A percentile compares a stretch with the other conserved stretches of the same genome.
phyloP scores from a whole-genome alignment of 2,113 vertebrate genomes.

The Pachypanchax playfairii region DNA sequence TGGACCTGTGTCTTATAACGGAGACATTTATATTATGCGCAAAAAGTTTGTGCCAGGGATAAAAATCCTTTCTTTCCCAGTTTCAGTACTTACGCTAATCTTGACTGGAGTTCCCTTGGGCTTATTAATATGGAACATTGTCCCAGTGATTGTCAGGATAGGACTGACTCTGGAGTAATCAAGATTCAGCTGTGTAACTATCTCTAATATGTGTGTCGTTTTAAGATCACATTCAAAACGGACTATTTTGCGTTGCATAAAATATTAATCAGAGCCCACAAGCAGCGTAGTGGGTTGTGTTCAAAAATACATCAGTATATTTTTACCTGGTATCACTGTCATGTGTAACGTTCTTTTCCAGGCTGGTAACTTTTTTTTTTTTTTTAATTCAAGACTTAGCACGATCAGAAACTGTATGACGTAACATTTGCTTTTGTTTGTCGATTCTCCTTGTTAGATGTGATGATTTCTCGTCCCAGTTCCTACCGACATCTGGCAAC shows the following conservation, averaged over 20 bases:
- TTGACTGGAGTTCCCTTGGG: neutral
- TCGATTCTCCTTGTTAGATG: neutral
- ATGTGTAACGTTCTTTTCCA: neutral
- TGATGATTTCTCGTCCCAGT: too few relatives aligned
- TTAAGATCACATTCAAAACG: neutral
- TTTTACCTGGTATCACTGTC: neutral
- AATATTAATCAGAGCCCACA: neutral
- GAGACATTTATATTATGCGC: neutral
- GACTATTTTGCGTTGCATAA: neutral
- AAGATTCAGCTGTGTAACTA: too few relatives aligned
- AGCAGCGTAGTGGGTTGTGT: neutral
- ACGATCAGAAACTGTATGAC: neutral
- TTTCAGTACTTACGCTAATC: neutral
- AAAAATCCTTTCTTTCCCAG: too few relatives aligned
- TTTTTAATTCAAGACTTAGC: neutral
- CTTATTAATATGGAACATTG: neutral
- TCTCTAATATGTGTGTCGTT: too few relatives aligned
- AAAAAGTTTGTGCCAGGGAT: neutral
- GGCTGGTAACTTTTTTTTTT: neutral
- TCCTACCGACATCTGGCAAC: neutral
- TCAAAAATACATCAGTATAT: neutral
- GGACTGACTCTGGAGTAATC: neutral
- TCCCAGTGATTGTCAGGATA: neutral
- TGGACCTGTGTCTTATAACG: neutral
- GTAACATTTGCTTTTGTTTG: neutral